These are phyloP conservation scores for Chromoteleia sp. DNA, from an alignment of 2,888 invertebrate species.

Conservation along the genomic window DNA sequence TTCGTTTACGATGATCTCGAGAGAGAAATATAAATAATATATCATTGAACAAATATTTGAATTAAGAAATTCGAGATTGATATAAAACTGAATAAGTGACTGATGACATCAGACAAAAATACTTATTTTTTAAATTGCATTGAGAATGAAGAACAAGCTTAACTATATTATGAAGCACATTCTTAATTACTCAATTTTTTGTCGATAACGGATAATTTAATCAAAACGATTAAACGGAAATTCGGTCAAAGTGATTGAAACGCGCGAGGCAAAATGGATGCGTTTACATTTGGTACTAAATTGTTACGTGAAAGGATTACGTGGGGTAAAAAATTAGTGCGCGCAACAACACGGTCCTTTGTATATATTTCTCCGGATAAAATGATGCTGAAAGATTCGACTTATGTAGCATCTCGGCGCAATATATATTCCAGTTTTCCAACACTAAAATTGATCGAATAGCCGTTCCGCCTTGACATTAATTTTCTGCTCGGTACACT, in stretches of 20 bases:
- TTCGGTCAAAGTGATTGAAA: background rate
- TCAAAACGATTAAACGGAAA: background rate
- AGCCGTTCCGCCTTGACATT: conserved; percentile 48
- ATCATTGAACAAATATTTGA: too few relatives aligned
- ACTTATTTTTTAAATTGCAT: too few relatives aligned
- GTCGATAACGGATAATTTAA: background rate
- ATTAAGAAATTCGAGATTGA: too few relatives aligned
- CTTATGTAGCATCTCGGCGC: conserved; percentile 36
- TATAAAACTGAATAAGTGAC: too few relatives aligned
- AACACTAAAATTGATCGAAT: conserved; percentile 62
- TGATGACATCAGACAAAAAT: too few relatives aligned
- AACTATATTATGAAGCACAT: too few relatives aligned
- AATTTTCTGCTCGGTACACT: conserved; percentile 65
- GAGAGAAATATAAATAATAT: too few relatives aligned
- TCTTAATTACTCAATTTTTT: too few relatives aligned
- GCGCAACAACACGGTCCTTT: conserved; percentile 23
- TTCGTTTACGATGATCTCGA: too few relatives aligned
- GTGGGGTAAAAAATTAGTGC: conserved; percentile 12
- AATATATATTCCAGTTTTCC: conserved; percentile 51
- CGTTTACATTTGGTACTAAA: background rate
- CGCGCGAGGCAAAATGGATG: background rate
- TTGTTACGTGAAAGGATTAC: background rate
- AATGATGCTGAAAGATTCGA: conserved; percentile 48
- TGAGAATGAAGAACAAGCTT: too few relatives aligned
- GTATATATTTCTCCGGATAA: conserved; percentile 32